Conservation (phyloP, 2,113 vertebrate genomes). For the Notiomystis cincta region DNA sequence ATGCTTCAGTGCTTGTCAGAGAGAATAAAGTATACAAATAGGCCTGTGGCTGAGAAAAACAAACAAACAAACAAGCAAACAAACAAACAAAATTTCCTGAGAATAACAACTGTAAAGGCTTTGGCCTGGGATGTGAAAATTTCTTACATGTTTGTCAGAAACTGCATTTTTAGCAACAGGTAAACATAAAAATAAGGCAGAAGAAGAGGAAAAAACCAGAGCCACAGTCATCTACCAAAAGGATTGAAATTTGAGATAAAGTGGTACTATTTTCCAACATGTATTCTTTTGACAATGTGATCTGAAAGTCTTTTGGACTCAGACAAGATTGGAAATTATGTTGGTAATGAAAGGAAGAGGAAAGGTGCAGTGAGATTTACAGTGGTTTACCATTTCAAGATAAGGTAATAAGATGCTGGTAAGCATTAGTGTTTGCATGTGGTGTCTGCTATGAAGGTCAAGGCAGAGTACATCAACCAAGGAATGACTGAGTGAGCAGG, state of each 20-base stretch:
- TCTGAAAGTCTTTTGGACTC: not conserved
- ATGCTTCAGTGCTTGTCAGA: not conserved
- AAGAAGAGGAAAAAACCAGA: not conserved
- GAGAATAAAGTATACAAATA: not conserved
- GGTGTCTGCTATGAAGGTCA: not conserved
- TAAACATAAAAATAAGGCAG: not conserved
- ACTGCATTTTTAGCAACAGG: not conserved
- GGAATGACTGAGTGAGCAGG: not conserved
- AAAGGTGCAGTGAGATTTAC: not conserved
- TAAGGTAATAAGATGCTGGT: not conserved
- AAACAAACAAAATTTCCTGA: not conserved
- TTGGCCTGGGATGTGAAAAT: not conserved
- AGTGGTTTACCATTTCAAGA: not conserved
- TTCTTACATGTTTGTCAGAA: not conserved
- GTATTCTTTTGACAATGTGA: not conserved
- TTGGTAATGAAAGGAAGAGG: not conserved
- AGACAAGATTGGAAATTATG: not conserved
- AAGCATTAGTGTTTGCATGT: not conserved
- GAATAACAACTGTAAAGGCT: not conserved
- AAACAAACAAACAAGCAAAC: not conserved
- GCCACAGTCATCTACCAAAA: not conserved
- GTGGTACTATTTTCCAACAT: not conserved
- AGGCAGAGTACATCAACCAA: not conserved
- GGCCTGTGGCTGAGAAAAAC: not conserved
- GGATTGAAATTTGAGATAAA: not conserved